These are phyloP conservation scores for Nipponia nippon DNA, from an alignment of 2,113 vertebrate species.

Conservation along the genomic window DNA sequence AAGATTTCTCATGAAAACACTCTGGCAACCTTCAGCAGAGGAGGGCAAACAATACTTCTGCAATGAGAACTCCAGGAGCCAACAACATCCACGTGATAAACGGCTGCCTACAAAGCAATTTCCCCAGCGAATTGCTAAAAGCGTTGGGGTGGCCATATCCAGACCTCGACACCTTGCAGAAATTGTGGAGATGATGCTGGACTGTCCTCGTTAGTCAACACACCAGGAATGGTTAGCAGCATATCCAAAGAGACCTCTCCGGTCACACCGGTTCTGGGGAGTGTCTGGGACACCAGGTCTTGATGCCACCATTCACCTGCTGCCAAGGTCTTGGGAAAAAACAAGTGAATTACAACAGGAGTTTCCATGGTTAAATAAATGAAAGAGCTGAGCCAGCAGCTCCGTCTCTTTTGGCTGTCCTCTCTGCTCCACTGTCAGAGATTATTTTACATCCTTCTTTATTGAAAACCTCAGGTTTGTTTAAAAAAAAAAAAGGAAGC, in stretches of 20 bases:
- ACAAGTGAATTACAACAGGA: background rate
- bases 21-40: background rate
- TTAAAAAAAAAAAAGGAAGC: background rate
- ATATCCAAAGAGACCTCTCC: background rate
- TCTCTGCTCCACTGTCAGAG: slow-evolving; percentile 1
- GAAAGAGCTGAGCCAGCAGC: slow-evolving; percentile 48
- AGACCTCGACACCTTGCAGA: background rate
- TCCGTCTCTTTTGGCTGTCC: slow-evolving; percentile 16
- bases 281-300: background rate
- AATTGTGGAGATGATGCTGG: background rate
- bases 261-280: fast-evolving
- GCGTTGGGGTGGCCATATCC: background rate
- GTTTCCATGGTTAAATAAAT: slow-evolving; percentile 45
- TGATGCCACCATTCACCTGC: background rate
- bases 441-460: slow-evolving; percentile 57
- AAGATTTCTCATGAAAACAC: slow-evolving; percentile 26
- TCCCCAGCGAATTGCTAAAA: background rate
- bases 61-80: slow-evolving; percentile 38
- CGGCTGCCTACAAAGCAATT: background rate
- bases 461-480: slow-evolving; percentile 39
- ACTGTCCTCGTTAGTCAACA: background rate
- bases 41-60: slow-evolving; percentile 5
- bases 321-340: background rate
- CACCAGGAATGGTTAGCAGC: background rate
- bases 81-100: slow-evolving; percentile 34